Evolutionary conservation across 2,113 vertebrate genomes (phyloP).

Genomic region (Thamnaconus septentrionalis): DNA sequence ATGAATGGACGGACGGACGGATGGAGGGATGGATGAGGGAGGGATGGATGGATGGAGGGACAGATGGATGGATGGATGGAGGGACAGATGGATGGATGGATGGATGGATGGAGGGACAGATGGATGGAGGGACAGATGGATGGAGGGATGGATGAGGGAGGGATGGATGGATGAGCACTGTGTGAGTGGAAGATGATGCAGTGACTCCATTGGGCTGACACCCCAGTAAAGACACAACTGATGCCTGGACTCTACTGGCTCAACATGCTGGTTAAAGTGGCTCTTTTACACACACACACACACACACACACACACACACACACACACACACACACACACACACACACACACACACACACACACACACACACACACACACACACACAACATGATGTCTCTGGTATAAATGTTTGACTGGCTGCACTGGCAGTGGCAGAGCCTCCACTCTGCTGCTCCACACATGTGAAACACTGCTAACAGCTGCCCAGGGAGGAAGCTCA

Average conservation of each 20-base stretch:
- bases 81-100: no score
- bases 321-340: not conserved
- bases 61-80: no score
- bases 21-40: no score
- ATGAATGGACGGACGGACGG: no score
- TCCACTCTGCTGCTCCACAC: slow-evolving; percentile 44
- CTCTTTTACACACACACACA: not conserved
- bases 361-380: not conserved
- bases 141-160: no score
- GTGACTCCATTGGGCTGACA: no score
- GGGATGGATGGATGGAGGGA: no score
- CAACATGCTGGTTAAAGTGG: slow-evolving; percentile 7
- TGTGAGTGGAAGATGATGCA: no score
- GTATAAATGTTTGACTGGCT: slow-evolving; percentile 63
- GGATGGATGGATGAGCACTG: no score
- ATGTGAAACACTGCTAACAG: slow-evolving; percentile 61
- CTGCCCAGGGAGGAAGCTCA: slow-evolving; percentile 40
- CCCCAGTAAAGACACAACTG: no score
- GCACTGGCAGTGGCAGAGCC: slow-evolving; percentile 53
- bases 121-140: no score
- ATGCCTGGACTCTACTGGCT: not conserved
- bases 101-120: no score
- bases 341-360: not conserved
- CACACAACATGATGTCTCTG: slow-evolving; percentile 15
- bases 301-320: not conserved